A percentile compares a stretch with the other conserved stretches of the same genome.
phyloP scores from a whole-genome alignment of 2,113 vertebrate genomes.

The Notothenia rossii region DNA sequence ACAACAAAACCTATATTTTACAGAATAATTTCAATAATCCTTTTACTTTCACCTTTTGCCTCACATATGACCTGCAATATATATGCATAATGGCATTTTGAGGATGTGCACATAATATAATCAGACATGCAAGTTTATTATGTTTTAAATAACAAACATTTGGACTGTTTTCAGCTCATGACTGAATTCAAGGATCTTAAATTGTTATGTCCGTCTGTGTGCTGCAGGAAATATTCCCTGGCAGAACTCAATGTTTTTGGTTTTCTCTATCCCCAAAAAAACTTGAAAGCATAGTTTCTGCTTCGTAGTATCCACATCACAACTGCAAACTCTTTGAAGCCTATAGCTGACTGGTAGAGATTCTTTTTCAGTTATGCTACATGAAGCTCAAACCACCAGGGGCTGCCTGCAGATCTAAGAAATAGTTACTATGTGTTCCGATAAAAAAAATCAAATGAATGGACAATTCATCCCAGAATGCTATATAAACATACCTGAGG shows the following conservation, averaged over 20 bases:
- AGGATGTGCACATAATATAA: neutral
- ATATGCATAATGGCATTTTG: neutral
- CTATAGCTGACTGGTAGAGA: slow-evolving; percentile 41
- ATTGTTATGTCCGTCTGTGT: neutral
- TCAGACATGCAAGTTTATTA: neutral
- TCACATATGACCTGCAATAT: neutral
- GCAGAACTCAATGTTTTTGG: slow-evolving; percentile 25
- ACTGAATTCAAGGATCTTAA: slow-evolving; percentile 3
- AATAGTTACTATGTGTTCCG: slow-evolving; percentile 9
- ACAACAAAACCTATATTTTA: neutral
- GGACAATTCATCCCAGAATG: too few species aligned
- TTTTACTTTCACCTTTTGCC: neutral
- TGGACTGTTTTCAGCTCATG: neutral
- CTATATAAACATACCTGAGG: too few species aligned
- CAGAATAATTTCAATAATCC: slow-evolving; percentile 5
- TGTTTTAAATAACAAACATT: neutral
- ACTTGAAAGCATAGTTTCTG: slow-evolving; percentile 53
- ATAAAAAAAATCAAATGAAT: too few species aligned
- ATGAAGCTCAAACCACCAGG: slow-evolving; percentile 43
- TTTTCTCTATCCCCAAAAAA: slow-evolving; percentile 30
- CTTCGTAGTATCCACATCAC: slow-evolving; percentile 62
- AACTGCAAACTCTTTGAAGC: slow-evolving; percentile 59
- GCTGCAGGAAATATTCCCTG: slow-evolving; percentile 18
- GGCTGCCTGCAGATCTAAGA: slow-evolving; percentile 43
- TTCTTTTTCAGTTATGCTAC: slow-evolving; percentile 41